These are phyloP conservation scores for Lepidochrysops patricia DNA, from an alignment of 2,888 invertebrate species.

Conservation along the genomic window DNA sequence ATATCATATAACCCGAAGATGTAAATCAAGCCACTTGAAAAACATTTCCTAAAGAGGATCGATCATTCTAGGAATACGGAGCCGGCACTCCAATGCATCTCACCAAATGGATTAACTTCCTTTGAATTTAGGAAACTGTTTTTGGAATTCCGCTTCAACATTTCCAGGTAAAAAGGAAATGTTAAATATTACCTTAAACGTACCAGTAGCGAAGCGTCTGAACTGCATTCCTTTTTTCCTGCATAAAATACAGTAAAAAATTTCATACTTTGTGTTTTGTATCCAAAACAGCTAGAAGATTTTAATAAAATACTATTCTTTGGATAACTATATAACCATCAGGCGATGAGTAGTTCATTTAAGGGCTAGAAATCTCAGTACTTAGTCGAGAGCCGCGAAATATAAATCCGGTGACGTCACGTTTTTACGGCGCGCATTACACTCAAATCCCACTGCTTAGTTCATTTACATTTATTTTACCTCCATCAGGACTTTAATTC, in stretches of 20 bases:
- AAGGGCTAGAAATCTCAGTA: neutral
- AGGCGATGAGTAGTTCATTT: neutral
- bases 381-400: neutral
- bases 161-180: neutral
- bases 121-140: neutral
- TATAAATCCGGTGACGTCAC: neutral
- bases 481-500: too few species aligned
- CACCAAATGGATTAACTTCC: conserved; percentile 1
- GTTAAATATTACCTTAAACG: too few species aligned
- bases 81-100: neutral
- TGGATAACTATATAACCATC: too few species aligned
- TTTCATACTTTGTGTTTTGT: too few species aligned
- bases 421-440: neutral
- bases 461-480: too few species aligned
- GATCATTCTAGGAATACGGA: neutral
- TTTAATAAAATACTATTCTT: too few species aligned
- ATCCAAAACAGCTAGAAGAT: too few species aligned
- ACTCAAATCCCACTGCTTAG: neutral
- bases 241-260: too few species aligned
- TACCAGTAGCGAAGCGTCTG: too few species aligned
- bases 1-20: neutral
- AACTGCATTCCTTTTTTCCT: too few species aligned
- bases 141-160: neutral
- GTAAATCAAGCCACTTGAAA: neutral
- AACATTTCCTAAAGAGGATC: conserved; percentile 12